Conservation (phyloP, 2,113 vertebrate species). For the Nymphicus hollandicus region DNA sequence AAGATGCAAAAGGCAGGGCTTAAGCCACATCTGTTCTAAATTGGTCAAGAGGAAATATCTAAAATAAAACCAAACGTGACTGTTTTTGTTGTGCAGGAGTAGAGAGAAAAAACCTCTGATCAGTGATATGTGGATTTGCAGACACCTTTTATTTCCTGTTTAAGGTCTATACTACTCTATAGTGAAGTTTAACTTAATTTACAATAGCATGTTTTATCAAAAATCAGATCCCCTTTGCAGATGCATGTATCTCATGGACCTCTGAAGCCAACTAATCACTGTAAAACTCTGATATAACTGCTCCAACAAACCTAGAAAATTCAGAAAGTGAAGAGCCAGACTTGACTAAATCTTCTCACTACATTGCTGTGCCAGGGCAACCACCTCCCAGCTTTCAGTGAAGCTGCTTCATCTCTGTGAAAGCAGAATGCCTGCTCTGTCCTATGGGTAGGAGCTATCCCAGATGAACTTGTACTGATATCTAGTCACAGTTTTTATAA, state of each 20-base stretch:
- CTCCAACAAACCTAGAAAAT: not conserved
- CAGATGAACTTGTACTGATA: not conserved
- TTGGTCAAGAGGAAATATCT: not conserved
- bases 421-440: not conserved
- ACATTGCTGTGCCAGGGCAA: not conserved
- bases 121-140: not conserved
- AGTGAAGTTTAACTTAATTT: not conserved
- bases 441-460: not conserved
- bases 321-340: not conserved
- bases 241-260: not conserved
- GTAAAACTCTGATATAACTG: not conserved
- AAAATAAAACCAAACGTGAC: not conserved
- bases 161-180: not conserved
- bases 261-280: not conserved
- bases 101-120: not conserved
- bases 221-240: not conserved
- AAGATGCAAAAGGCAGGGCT: not conserved
- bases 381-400: not conserved
- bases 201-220: not conserved
- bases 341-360: not conserved
- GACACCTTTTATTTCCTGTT: not conserved
- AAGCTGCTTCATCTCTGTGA: not conserved
- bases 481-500: not conserved
- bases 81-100: not conserved
- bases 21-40: not conserved